These are phyloP conservation scores for Homarus americanus DNA, from an alignment of 1,140 invertebrate species.

Conservation along the genomic window DNA sequence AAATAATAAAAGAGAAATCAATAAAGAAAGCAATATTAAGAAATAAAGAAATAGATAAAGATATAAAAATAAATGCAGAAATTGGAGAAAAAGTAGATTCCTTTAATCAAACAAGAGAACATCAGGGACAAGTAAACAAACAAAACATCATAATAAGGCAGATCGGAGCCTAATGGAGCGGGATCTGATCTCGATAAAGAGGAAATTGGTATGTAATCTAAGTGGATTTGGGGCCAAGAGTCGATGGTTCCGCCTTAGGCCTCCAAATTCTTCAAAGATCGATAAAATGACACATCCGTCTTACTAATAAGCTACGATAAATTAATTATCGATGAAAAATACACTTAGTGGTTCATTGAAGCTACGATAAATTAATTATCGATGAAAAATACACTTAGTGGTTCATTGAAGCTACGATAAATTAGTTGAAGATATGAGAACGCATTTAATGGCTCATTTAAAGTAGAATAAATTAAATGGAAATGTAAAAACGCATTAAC, in stretches of 20 bases:
- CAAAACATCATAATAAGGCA: slow-evolving; percentile 19
- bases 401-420: too few species aligned
- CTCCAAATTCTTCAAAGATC: neutral
- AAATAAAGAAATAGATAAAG: too few species aligned
- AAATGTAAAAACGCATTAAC: too few species aligned
- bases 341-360: neutral
- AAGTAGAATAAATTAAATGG: too few species aligned
- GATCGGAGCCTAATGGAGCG: slow-evolving; percentile 35
- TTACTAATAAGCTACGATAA: neutral
- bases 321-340: neutral
- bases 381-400: too few species aligned
- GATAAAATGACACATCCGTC: too few species aligned
- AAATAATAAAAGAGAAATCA: too few species aligned
- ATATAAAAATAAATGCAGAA: too few species aligned
- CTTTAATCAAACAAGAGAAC: neutral
- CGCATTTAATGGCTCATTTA: too few species aligned
- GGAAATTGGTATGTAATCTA: slow-evolving; percentile 49
- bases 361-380: neutral
- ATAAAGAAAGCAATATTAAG: too few species aligned
- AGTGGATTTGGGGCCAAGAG: slow-evolving; percentile 28
- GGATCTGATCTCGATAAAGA: slow-evolving; percentile 33
- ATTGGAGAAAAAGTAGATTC: neutral
- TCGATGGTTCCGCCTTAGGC: neutral
- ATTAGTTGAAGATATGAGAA: too few species aligned
- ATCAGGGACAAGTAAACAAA: neutral